These are phyloP conservation scores for Pseudopipra pipra DNA, from an alignment of 2,113 vertebrate genomes.

Conservation along the genomic window DNA sequence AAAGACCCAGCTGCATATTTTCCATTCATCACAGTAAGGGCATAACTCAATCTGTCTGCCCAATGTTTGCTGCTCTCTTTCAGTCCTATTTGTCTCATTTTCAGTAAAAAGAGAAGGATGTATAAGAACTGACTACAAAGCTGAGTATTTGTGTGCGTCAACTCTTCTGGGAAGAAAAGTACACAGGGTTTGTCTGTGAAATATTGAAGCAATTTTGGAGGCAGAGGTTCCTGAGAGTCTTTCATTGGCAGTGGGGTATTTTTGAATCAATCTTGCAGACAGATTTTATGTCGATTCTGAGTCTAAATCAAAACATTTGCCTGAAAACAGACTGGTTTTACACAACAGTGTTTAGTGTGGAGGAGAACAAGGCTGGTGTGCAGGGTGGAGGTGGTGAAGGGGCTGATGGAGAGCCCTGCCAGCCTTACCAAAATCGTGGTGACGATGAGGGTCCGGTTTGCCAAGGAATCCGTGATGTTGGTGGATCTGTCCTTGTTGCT, in stretches of 20 bases:
- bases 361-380: background rate
- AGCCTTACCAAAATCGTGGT: conserved; percentile 94
- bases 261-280: background rate
- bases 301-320: background rate
- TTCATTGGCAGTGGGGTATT: background rate
- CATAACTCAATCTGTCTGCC: background rate
- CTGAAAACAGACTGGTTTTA: background rate
- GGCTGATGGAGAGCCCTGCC: accelerated
- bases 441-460: conserved; percentile 93
- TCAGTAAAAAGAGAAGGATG: background rate
- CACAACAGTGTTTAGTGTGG: background rate
- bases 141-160: background rate
- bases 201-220: background rate
- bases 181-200: background rate
- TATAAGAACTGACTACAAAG: background rate
- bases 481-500: conserved; percentile 83
- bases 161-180: background rate
- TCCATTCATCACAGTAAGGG: background rate
- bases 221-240: background rate
- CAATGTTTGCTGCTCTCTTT: background rate
- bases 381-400: background rate
- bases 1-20: background rate
- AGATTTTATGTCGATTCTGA: background rate
- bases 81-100: background rate
- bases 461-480: conserved; percentile 90